Evolutionary conservation across 2,113 vertebrate genomes (phyloP).

Genomic region (Sturnira hondurensis): DNA sequence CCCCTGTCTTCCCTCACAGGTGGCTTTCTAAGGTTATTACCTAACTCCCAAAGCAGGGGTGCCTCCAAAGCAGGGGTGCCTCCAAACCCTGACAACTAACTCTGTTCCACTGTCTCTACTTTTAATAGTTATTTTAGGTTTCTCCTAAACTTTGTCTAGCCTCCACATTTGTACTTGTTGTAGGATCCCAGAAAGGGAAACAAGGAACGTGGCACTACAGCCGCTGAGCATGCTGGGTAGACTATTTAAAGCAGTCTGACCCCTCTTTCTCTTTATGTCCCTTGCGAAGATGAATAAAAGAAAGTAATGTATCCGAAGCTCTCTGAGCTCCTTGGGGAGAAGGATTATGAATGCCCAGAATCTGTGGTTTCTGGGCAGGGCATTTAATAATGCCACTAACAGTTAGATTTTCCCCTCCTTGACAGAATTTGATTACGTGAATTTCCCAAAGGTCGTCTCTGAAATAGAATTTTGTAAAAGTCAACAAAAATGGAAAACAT

Average conservation of each 20-base stretch:
- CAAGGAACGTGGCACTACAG: accelerated
- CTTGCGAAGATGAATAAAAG: neutral
- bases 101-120: neutral
- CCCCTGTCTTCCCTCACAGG: neutral
- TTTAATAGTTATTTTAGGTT: neutral
- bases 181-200: neutral
- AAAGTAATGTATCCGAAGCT: neutral
- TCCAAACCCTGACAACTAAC: neutral
- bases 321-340: slow-evolving; percentile 17
- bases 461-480: slow-evolving; percentile 55
- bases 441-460: slow-evolving; percentile 49
- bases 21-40: neutral
- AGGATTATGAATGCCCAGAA: neutral
- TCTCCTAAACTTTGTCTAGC: neutral
- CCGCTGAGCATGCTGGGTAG: neutral
- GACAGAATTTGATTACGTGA: slow-evolving; percentile 35
- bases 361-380: slow-evolving; percentile 3
- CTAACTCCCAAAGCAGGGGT: neutral
- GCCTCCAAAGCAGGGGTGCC: neutral
- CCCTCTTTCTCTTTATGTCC: neutral
- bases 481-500: slow-evolving; percentile 36
- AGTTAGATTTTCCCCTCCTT: neutral
- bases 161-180: neutral
- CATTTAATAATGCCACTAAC: slow-evolving; percentile 39
- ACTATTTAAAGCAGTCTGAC: neutral